Evolutionary conservation across 2,797 vertebrate species (phyloP), one percentile per base, ranked within the genome.

Genomic region (Trachurus trachurus): DNA sequence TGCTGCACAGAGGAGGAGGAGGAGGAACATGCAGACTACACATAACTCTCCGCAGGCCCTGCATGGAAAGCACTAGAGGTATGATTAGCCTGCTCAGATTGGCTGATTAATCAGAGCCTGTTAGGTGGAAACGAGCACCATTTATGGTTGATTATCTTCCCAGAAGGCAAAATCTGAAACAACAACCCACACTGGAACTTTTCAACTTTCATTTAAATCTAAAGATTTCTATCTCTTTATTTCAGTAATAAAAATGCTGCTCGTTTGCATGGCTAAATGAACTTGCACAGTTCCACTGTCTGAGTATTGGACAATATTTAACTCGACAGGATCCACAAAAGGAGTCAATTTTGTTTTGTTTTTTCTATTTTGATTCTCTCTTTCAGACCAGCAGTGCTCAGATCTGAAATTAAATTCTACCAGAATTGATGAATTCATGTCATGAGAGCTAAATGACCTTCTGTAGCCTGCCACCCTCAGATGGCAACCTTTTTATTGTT

Each of bases 61-160:
- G 53, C 47, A 45, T 66, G 62, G 84, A 84, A 89, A 90, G 76
- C 89, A 89, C 88, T 87, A 74, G 85, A 87, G 76, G 81, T 81
- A 69, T 93, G 93, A 93, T 94, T 90, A 89, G 90, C 85, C 85
- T 65, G 78, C 80, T 89, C 82, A 79, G 89, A 84, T 88, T 81
- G 90, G 83, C 90, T 93, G 90, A 91, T 94, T 93, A 93, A 90
- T 93, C 90, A 89, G 88, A 66, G 77, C 69, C 89, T 45, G 82
- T 93, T 86, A 56, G 80, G 61, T 88, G 83, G 83, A 89, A 90
- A 86, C 65, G 29, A 92, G 91, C 82, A 82, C 78, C 88, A 80
- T 93, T 94, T 93, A 91, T 77, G 80, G 86, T 88, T 93, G 93
- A 94, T 93, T 93, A 89, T 89, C 82, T 71, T 86, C 83, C 71